Evolutionary conservation across 2,797 vertebrate genomes (phyloP).

Genomic region (Salmo trutta): DNA sequence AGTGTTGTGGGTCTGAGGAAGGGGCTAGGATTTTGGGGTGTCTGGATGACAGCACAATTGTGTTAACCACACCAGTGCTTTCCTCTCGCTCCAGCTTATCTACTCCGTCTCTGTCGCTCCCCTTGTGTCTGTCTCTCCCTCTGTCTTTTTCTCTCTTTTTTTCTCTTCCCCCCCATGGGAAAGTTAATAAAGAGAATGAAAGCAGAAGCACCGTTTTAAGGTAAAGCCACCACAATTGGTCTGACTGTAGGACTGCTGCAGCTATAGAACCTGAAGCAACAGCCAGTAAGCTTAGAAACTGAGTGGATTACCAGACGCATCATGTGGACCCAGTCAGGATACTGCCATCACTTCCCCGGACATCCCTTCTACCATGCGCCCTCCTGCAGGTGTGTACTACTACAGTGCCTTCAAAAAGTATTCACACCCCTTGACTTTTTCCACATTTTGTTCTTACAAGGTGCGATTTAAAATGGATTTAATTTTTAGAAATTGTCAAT

Average conservation of each 20-base stretch:
- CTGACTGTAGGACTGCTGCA: conserved; percentile 39
- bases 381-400: conserved; percentile 69
- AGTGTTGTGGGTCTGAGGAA: not conserved
- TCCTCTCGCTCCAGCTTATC: conserved; percentile 53
- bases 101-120: not conserved
- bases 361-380: conserved; percentile 76
- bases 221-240: not conserved
- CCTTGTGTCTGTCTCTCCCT: not conserved
- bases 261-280: conserved; percentile 12
- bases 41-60: conserved; percentile 51
- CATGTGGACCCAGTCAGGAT: conserved; percentile 83
- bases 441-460: too few species aligned
- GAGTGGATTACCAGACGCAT: conserved; percentile 54
- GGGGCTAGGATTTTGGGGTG: not conserved
- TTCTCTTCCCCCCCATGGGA: conserved; percentile 41
- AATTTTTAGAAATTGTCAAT: too few species aligned
- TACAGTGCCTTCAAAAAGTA: not conserved
- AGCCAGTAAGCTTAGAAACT: conserved; percentile 11
- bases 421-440: too few species aligned
- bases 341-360: conserved; percentile 75
- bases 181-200: conserved; percentile 42
- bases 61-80: conserved; percentile 45
- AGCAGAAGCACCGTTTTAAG: conserved; percentile 48
- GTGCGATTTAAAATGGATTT: too few species aligned
- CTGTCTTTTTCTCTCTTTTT: conserved; percentile 15